A percentile compares a stretch with the other conserved stretches of the same genome.
Conservation (phyloP, 1,140 invertebrate species). For the Hydropsyche tenuis region DNA sequence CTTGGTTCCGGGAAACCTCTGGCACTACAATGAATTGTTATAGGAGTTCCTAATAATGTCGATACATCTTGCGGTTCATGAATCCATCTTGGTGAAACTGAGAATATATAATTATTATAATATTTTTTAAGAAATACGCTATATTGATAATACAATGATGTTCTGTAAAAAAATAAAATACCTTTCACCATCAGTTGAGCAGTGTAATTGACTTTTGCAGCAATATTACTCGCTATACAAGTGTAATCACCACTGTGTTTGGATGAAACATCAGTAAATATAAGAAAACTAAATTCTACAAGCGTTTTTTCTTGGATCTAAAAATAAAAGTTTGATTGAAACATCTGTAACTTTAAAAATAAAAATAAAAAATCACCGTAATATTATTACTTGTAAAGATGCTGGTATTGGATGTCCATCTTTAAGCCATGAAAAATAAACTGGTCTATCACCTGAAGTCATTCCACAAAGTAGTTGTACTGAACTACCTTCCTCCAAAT, state of each 20-base stretch:
- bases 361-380: neutral
- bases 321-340: conserved; percentile 22
- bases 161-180: conserved; percentile 53
- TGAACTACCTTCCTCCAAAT: conserved; percentile 84
- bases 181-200: conserved; percentile 83
- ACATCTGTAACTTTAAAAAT: neutral
- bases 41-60: conserved; percentile 75
- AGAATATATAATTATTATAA: conserved; percentile 10
- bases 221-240: conserved; percentile 83
- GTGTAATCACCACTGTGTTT: conserved; percentile 87
- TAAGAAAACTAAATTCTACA: conserved; percentile 75
- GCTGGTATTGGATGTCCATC: conserved; percentile 75
- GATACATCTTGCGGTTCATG: conserved; percentile 80
- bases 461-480: conserved; percentile 89
- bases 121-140: neutral
- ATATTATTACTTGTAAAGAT: conserved; percentile 66
- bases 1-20: conserved; percentile 81
- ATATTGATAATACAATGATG: neutral
- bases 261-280: conserved; percentile 78
- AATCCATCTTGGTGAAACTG: conserved; percentile 86
- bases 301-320: conserved; percentile 73
- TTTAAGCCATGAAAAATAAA: conserved; percentile 87
- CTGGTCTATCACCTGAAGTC: conserved; percentile 88
- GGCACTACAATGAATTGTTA: conserved; percentile 77
- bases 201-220: conserved; percentile 82